Evolutionary conservation across 2,797 vertebrate species (phyloP), one percentile per base, ranked within the genome.

Genomic region (Nannoperca australis): DNA sequence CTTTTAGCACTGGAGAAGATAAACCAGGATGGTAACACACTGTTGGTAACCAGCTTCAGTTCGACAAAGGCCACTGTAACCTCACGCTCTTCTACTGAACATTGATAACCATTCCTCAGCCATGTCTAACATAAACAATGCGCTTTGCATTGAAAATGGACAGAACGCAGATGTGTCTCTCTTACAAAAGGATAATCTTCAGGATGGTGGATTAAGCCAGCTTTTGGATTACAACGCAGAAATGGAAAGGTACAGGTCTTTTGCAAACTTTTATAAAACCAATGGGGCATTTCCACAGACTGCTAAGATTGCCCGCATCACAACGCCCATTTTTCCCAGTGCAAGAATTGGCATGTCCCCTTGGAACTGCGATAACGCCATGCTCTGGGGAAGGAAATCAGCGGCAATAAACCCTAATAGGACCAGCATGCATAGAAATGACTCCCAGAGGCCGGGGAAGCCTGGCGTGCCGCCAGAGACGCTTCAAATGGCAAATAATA

Each of bases 211-310:
- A 95, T 96, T 98, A 91, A 97, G 96, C 95, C 96, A 97, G 95
- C 96, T 99, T 93, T 97, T 97, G 97, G 97, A 99, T 97, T 98
- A 98, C 96, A 98, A 97, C 89, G 97, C 97, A 50, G 97, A 99
- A 95, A 97, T 98, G 95, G 97, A 99, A 96, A 96, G 97, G 93
- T 98, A 97, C 94, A 95, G 97, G 91, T 98, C 97, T 91, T 98
- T 98, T 86, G 97, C 97, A 89, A 97, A 97, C 94, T 98, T 98
- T 96, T 98, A 98, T 95, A 98, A 98, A 96, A 96, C 95, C 91
- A 96, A 96, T 88, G 97, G 97, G 85, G 96, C 96, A 89, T 97
- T 98, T 95, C 96, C 96, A 60, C 97, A 98, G 95, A 97, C 97
- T 82, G 96, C 97, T 82, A 98, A 98, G 94, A 98, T 97, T 91